Conservation (phyloP, 2,797 vertebrate species). For the Poecilia gillii region DNA sequence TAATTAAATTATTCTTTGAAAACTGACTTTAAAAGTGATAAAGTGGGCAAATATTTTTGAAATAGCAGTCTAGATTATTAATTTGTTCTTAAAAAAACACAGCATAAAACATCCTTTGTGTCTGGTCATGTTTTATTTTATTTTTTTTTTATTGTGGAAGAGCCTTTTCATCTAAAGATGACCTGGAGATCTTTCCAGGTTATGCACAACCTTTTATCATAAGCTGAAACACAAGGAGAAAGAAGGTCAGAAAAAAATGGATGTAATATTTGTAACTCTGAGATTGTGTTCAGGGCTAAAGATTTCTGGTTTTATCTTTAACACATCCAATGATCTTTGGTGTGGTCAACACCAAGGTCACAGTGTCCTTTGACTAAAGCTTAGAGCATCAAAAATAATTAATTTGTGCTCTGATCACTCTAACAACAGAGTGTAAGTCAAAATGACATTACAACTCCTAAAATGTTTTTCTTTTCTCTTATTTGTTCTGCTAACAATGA, state of each 20-base stretch:
- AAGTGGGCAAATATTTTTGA: neutral
- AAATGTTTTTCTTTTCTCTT: neutral
- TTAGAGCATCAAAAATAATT: conserved; percentile 17
- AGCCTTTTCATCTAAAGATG: neutral
- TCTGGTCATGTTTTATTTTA: neutral
- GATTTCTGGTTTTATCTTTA: conserved; percentile 41
- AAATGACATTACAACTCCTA: neutral
- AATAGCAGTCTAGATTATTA: neutral
- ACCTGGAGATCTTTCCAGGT: neutral
- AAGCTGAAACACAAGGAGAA: neutral
- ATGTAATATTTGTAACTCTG: neutral
- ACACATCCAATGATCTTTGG: conserved; percentile 41
- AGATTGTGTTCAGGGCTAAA: neutral
- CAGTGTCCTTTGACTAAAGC: conserved; percentile 33
- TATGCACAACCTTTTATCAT: neutral
- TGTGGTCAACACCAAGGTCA: conserved; percentile 8
- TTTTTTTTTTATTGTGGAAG: neutral
- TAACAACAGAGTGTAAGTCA: neutral
- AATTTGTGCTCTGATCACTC: neutral
- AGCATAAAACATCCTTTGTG: neutral
- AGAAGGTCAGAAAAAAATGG: neutral
- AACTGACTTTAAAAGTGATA: neutral
- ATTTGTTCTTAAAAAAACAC: neutral
- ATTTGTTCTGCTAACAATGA: conserved; percentile 18
- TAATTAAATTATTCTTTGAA: neutral